Evolutionary conservation across 1,140 invertebrate genomes (phyloP), one percentile per base, ranked within the genome.

Genomic region (Holcopasites calliopsidis): DNA sequence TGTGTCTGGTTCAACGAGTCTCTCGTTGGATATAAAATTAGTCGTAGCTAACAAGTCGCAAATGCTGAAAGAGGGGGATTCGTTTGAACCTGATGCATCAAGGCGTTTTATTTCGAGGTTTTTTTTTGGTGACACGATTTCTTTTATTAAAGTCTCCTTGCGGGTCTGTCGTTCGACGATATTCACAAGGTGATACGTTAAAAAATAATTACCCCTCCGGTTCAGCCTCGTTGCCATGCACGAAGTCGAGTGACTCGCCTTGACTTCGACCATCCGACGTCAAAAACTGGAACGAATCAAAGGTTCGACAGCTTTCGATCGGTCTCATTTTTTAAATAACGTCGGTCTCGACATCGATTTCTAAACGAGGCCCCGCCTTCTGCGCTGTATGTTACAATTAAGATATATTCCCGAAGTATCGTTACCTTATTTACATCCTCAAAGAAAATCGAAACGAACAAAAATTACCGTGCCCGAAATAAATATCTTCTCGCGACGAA

Each of bases 251-350:
- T 52, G 42, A 74, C 71, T 74, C 50, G 33, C 54, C 73, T 76
- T 71, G 55, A 62, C 42, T 50, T 55, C 31, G 31, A 13, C 38
- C 38, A 47, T 35, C 28, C 26, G 26, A 26, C 35, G 47, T 35
- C 16, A n/a, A 61, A 61, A 71, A 50, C 65, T 75, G 73, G 54
- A 75, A 75, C 65, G 42, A 50, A 26, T 28, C 33, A 75, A 23
- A 60, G 28, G 40, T 38, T 69, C 44, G 52, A 44, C 54, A 50
- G 69, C 64, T 74, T 74, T 74, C 71, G 38, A 74, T 57, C 49
- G 62, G 21, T 74, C 50, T 33, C 11, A 16, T 35, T 23, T 64
- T 38, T 42, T 55, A 65, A 73, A 73, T 66, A 64, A 40, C 71
- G 31, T 28, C 50, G 31, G 40, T 74, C 55, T 74, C 71, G 11